Base-by-base conservation (phyloP, 2,888 invertebrate genomes). In the Abscondita cerata region DNA sequence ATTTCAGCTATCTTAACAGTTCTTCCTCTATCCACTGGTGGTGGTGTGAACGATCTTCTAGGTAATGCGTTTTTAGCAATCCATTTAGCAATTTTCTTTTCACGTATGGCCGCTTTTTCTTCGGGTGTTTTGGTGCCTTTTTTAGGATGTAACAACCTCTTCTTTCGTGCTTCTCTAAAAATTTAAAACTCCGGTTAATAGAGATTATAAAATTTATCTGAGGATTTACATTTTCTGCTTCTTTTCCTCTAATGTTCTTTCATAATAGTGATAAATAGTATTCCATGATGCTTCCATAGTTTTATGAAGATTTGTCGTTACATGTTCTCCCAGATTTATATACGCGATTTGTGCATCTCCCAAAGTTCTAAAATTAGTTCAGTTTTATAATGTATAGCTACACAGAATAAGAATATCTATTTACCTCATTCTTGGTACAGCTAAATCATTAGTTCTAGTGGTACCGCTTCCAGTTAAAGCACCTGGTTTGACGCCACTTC, bases 11-110 rank as follows among this genome's bases (percentile, higher is more conserved):
- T 44, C 46, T 69, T 59, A 6, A 62, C 67, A 18, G 62, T 62
- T 38, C 60, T 62, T n/a, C 65, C 53, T 40, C 59, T 60, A 67
- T 1, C 1, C 38, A 61, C 46, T 34, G 65, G 68, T 20, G 53
- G 40, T 4, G 72, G 73, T 18, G 13, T 6, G 38, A 48, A 58
- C 1, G 67, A 33, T 19, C 59, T 64, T 58, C 78, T 80, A 0
- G 79, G 81, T 19, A 66, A 65, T 0, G 81, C 69, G 33, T 77
- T 55, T 2, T 71, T 70, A 5, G 62, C 66, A 0, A 78, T 59
- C 61, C 76, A 73, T 16, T 68, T 73, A 0, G 59, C 67, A 33
- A 77, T 74, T 1, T 55, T 67, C n/a, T 71, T 66, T 72, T 61
- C 20, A 6, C 41, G 54, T 18, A 65, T 65, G 38, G 60, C 64